Conservation (phyloP, 2,888 invertebrate species). For the Polymixis flavicincta region DNA sequence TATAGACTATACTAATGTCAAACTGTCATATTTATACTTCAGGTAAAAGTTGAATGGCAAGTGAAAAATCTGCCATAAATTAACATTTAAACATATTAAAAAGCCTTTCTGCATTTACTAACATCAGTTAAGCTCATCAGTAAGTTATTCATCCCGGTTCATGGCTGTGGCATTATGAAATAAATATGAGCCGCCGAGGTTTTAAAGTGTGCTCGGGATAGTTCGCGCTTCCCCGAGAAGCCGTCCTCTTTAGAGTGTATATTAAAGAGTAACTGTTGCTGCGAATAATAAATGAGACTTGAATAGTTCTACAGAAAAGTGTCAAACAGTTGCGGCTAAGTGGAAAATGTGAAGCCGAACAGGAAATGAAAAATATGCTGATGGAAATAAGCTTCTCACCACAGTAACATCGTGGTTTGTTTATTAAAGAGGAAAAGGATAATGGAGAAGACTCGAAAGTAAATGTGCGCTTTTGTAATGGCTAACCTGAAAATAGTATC, state of each 20-base stretch:
- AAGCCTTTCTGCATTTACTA: background rate
- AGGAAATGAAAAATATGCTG: constrained; percentile 13
- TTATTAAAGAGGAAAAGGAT: background rate
- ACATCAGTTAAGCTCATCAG: background rate
- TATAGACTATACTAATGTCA: background rate
- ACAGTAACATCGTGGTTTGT: background rate
- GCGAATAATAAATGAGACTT: constrained; percentile 47
- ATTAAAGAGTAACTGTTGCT: constrained; percentile 51
- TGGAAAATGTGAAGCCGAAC: constrained; percentile 11
- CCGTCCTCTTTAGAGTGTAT: constrained; percentile 14
- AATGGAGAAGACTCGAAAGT: background rate
- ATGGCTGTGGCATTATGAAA: constrained; percentile 43
- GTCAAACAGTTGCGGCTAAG: constrained; percentile 35
- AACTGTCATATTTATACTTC: background rate
- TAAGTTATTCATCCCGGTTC: constrained; percentile 23
- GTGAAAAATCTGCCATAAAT: background rate
- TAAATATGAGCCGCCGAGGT: constrained; percentile 50
- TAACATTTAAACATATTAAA: background rate
- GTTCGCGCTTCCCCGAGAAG: constrained; percentile 32
- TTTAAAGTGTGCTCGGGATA: constrained; percentile 51
- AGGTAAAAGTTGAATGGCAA: background rate
- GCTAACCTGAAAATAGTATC: too few relatives aligned
- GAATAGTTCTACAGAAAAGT: constrained; percentile 29
- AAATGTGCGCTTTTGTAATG: background rate
- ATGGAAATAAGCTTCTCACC: background rate